Percentiles rank a stretch among this genome's conserved stretches.
Conservation (phyloP, 2,888 invertebrate genomes). For the Drosophila neoperkinsi region DNA sequence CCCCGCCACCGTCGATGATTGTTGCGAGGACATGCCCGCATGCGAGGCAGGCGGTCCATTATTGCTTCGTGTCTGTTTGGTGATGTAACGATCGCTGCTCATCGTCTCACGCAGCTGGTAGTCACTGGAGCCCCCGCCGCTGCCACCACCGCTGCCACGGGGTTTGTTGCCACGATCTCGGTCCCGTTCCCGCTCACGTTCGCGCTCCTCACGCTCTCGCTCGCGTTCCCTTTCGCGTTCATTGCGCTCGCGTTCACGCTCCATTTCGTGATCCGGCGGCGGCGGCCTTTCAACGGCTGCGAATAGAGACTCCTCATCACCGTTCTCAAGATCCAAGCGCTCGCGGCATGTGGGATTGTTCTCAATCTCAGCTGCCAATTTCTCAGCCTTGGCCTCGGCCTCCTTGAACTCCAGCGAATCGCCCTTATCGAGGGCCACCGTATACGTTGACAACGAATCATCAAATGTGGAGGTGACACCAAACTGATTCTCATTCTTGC, state of each 20-base stretch:
- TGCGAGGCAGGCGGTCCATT: slow-evolving; percentile 80
- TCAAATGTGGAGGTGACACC: slow-evolving; percentile 97
- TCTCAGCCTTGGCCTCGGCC: slow-evolving; percentile 90
- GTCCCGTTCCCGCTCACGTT: slow-evolving; percentile 71
- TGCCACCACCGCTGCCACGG: slow-evolving; percentile 43
- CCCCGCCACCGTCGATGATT: slow-evolving; percentile 30
- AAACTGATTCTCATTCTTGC: slow-evolving; percentile 95
- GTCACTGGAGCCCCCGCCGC: slow-evolving; percentile 36
- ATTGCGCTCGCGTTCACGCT: slow-evolving; percentile 64
- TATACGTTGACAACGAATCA: slow-evolving; percentile 96
- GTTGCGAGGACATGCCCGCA: slow-evolving; percentile 75
- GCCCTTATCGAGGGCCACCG: slow-evolving; percentile 93
- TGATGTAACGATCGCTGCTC: slow-evolving; percentile 81
- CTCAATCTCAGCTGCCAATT: slow-evolving; percentile 97
- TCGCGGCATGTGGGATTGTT: slow-evolving; percentile 92
- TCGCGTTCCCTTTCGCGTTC: slow-evolving; percentile 67
- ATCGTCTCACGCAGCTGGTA: slow-evolving; percentile 78
- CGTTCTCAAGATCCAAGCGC: slow-evolving; percentile 95
- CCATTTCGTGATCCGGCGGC: slow-evolving; percentile 85
- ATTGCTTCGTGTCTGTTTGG: slow-evolving; percentile 80
- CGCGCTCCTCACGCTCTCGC: slow-evolving; percentile 66
- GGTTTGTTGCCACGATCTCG: slow-evolving; percentile 72
- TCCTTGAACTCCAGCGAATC: slow-evolving; percentile 94
- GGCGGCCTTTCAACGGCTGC: slow-evolving; percentile 92
- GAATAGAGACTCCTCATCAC: slow-evolving; percentile 94